Conservation (phyloP, 2,113 vertebrate genomes). For the Ameiurus melas region DNA sequence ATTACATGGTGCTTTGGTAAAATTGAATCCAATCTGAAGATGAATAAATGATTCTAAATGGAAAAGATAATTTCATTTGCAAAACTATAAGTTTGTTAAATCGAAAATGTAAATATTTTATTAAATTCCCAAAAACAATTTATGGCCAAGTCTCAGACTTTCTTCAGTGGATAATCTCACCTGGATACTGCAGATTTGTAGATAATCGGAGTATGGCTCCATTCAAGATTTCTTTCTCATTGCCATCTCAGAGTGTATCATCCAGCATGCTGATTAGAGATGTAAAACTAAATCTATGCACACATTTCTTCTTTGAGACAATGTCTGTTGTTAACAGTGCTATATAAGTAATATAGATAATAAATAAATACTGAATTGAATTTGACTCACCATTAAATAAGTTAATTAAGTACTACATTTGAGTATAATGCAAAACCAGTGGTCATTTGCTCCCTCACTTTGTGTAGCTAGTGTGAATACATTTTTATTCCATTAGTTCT, state of each 20-base stretch:
- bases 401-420: neutral
- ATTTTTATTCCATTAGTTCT: neutral
- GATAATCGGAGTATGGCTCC: neutral
- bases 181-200: neutral
- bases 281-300: neutral
- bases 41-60: neutral
- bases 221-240: neutral
- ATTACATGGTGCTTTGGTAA: neutral
- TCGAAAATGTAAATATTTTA: neutral
- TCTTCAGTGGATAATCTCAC: neutral
- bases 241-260: neutral
- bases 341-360: neutral
- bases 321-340: neutral
- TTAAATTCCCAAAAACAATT: neutral
- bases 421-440: neutral
- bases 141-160: neutral
- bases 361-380: neutral
- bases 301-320: neutral
- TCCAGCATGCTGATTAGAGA: neutral
- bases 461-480: neutral
- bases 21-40: neutral
- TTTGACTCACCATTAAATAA: neutral
- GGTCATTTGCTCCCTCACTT: neutral
- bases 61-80: neutral
- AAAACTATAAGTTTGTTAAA: neutral